Conservation (phyloP, 2,888 invertebrate species). For the Agriopis leucophaearia region DNA sequence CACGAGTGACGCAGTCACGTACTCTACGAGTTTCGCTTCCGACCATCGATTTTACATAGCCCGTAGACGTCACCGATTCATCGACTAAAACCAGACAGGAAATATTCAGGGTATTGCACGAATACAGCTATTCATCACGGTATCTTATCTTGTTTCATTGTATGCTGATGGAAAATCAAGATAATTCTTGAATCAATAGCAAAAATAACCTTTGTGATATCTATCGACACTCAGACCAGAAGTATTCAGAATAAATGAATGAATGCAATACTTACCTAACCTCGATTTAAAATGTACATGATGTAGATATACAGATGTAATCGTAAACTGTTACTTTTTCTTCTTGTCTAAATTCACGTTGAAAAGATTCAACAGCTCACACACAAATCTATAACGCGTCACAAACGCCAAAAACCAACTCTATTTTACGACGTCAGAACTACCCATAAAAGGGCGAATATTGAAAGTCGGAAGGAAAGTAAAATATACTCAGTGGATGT, state of each 20-base stretch:
- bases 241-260: neutral
- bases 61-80: slow-evolving; percentile 60
- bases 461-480: slow-evolving; percentile 29
- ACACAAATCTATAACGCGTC: neutral
- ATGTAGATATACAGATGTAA: no score
- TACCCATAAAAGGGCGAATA: slow-evolving; percentile 27
- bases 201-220: neutral
- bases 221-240: neutral
- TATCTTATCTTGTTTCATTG: slow-evolving; percentile 26
- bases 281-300: no score
- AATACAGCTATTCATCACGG: slow-evolving; percentile 1
- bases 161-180: neutral
- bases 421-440: slow-evolving; percentile 24
- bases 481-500: slow-evolving; percentile 32
- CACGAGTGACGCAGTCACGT: slow-evolving; percentile 66
- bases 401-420: slow-evolving; percentile 12
- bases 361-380: neutral
- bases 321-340: neutral
- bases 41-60: slow-evolving; percentile 68
- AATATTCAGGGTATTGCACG: slow-evolving; percentile 8
- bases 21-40: slow-evolving; percentile 42
- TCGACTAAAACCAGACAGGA: slow-evolving; percentile 16
- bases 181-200: slow-evolving; percentile 6
- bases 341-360: no score
- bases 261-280: neutral